Conservation (phyloP, 2,113 vertebrate genomes). For the Austrofundulus limnaeus region DNA sequence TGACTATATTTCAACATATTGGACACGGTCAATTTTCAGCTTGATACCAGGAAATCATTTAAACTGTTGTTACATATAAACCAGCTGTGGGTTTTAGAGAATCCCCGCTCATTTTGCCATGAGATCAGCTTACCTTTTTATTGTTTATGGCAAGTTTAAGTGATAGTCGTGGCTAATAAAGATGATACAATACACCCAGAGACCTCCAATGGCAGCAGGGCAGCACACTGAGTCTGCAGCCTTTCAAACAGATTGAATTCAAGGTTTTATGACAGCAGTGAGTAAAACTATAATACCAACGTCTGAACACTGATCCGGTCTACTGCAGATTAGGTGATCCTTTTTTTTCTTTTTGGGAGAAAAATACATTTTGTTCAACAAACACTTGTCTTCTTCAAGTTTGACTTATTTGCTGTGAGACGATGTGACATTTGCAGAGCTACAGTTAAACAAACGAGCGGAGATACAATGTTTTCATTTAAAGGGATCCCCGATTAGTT, state of each 20-base stretch:
- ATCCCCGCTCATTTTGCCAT: not conserved
- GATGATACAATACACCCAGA: not conserved
- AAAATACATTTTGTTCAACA: not conserved
- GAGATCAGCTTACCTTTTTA: not conserved
- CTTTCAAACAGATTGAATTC: slow-evolving; percentile 3
- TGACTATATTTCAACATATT: no score
- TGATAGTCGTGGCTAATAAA: not conserved
- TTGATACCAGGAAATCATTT: no score
- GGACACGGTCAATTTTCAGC: no score
- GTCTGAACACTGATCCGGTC: not conserved
- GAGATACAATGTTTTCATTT: slow-evolving; percentile 1
- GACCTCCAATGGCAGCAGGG: slow-evolving; percentile 7
- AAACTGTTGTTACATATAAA: not conserved
- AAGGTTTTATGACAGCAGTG: slow-evolving; percentile 24
- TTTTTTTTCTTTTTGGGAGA: not conserved
- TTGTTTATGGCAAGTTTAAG: not conserved
- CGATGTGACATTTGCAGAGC: slow-evolving; percentile 1
- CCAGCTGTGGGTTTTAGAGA: not conserved
- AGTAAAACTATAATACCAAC: slow-evolving; percentile 5
- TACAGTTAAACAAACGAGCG: slow-evolving; percentile 5
- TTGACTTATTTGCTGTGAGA: not conserved
- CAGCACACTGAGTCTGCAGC: not conserved
- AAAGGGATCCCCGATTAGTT: no score
- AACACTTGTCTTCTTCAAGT: not conserved
- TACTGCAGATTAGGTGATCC: not conserved